Evolutionary conservation across 1,140 invertebrate species (phyloP), one percentile per base, ranked within the genome.

Genomic region (Drosophila tsacasi): DNA sequence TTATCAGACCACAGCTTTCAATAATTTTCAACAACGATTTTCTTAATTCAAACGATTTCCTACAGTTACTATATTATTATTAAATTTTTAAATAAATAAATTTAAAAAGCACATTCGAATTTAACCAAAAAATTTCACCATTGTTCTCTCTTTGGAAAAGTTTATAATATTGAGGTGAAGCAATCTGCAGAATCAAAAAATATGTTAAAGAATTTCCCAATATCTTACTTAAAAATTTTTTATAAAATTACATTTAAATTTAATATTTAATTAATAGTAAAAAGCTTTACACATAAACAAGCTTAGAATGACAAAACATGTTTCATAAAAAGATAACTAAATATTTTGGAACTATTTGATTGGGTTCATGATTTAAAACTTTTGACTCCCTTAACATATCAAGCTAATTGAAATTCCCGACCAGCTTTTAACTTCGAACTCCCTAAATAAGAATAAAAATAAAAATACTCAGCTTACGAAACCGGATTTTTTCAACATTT

Each of bases 391-490:
- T 23, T 21, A 21, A 35, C 12, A 42, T 17, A 27, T 19, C n/a
- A 23, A 39, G 35, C 54, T 60, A 59, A 59, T 59, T 71, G 40
- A 58, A 30, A 46, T 66, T 57, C 61, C 42, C 15, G 47, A 72
- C 60, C 63, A 65, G 32, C 39, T 30, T 13, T 67, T 42, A 32
- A 52, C 15, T 35, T 37, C 13, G 9, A 27, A 42, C 30, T 50
- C 52, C 39, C 4, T 37, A 55, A 55, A 23, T 23, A 10, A 37
- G 5, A n/a, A 13, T 21, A 23, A 19, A 62, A 39, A 21, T 17
- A 66, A 63, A 39, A 13, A 15, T 30, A 15, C 19, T 17, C 19
- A 17, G 10, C 27, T 32, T 21, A n/a, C 19, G 10, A 69, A 68
- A 68, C 63, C 63, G 30, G 32, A 39, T 47, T 37, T 55, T 21